phyloP scores from a whole-genome alignment of 23 tunicate species.

The Clavelina lepadiformis region DNA sequence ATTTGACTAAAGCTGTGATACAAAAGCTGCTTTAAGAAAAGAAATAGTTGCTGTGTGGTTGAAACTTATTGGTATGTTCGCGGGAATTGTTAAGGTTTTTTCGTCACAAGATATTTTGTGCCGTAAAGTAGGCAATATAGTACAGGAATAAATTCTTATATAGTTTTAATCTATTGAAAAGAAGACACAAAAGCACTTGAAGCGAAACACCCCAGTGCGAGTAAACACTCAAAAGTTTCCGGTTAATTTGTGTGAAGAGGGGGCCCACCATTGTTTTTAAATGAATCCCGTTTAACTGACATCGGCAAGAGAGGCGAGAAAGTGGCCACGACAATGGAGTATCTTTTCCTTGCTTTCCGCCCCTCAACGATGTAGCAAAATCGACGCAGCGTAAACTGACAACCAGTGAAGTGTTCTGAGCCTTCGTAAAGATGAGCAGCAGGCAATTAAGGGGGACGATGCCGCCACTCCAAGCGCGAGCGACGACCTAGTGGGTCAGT shows the following conservation, averaged over 20 bases:
- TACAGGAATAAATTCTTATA: too few relatives aligned
- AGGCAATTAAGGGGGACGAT: slow-evolving; percentile 11
- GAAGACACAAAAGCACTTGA: too few relatives aligned
- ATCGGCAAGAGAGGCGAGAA: slow-evolving; percentile 5
- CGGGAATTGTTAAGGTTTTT: too few relatives aligned
- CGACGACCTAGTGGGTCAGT: background rate
- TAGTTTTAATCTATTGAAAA: too few relatives aligned
- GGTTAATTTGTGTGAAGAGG: slow-evolving; percentile 24
- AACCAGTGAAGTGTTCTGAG: slow-evolving; percentile 2
- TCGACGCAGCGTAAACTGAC: background rate
- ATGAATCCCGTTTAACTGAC: background rate
- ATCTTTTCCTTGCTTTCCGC: too few relatives aligned
- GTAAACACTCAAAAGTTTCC: slow-evolving; percentile 45
- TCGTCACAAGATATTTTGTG: too few relatives aligned
- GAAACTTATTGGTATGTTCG: too few relatives aligned
- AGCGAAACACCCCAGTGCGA: slow-evolving; percentile 1
- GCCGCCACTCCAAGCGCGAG: background rate
- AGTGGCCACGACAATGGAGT: too few relatives aligned
- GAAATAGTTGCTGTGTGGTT: too few relatives aligned
- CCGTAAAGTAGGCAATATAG: too few relatives aligned
- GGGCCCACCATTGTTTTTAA: slow-evolving; percentile 14
- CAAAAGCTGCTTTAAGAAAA: too few relatives aligned
- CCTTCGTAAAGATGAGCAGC: slow-evolving; percentile 9
- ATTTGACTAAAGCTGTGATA: too few relatives aligned
- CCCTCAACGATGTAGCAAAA: slow-evolving; percentile 5